Base-by-base conservation (phyloP, 2,888 invertebrate species). In the Uropetala carovei region DNA sequence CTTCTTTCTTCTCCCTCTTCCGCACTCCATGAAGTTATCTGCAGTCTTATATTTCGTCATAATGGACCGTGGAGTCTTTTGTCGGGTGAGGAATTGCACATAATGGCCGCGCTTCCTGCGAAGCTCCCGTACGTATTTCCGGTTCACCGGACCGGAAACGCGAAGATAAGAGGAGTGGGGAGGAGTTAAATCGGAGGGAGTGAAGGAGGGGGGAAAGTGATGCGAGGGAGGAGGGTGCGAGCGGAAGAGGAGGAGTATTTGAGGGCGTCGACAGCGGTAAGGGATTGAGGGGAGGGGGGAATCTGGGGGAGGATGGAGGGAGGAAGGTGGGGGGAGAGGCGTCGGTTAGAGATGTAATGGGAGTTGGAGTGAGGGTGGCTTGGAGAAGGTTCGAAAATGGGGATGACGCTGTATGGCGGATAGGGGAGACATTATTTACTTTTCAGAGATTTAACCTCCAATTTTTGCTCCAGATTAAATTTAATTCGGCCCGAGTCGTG, bases 101-200 rank as follows among this genome's bases (percentile, higher is more conserved):
- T 89, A 89, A 89, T 89, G 89, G 89, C 68, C 89, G 89, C 60
- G 89, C 64, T 89, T 89, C 89, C 89, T 89, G 89, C 89, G 89
- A 89, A 58, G 64, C 89, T 94, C 94, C 94, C 94, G 94, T 95
- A 95, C 95, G 95, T 95, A 95, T 95, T 95, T 95, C 95, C 95
- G 94, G 94, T 93, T 94, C 95, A 94, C 93, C 95, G 95, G 94
- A 95, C 95, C 95, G 95, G 95, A 95, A 95, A 95, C 95, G 94
- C 94, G 94, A 94, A 95, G 95, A 95, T 95, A 95, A 95, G 95
- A 75, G 93, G 93, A 92, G 93, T 93, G 93, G 93, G 93, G 92
- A 56, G 75, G 86, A 92, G 92, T 86, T 86, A 86, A 86, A 86
- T 60, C 86, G 59, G 27, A 59, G 86, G 59, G 86, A 27, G 27